Base-by-base conservation (phyloP, 2,888 invertebrate genomes). In the Rosalia funebris region DNA sequence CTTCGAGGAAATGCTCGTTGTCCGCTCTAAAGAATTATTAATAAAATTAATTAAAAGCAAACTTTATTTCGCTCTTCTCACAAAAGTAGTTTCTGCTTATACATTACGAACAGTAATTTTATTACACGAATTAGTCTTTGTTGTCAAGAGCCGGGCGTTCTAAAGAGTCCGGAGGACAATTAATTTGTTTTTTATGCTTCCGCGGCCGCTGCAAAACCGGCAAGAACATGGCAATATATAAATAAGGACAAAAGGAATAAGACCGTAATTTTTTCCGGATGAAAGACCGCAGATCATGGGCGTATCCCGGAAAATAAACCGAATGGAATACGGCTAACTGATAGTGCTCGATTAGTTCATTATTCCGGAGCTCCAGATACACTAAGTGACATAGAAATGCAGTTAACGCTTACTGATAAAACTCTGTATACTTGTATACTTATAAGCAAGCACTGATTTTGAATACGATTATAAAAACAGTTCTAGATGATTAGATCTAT, bases 91-190 rank as follows among this genome's bases (percentile, higher is more conserved):
- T n/a, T n/a, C n/a, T n/a, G n/a, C n/a, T 46, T 36, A 31, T 58
- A 9, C 15, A 54, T 65, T 62, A 56, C 62, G 57, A 59, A 63
- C 59, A 63, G 62, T 60, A 68, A 70, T 70, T 70, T 67, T 65
- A 70, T 70, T 68, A 63, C 54, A 32, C 58, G 61, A 66, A 67
- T 69, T 67, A 65, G 68, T 68, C 63, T 60, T 46, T 56, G 57
- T 60, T 63, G 67, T 66, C 62, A 54, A 62, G 63, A 57, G 57
- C 48, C 60, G 12, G 16, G 39, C 37, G 25, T 15, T 20, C 12
- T n/a, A 59, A 62, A 65, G 60, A 63, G 59, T 56, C 62, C 65
- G 54, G 57, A 41, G 48, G 60, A 63, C 63, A 60, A 70, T 68
- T 67, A 68, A 70, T 66, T 66, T 57, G 60, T 58, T n/a, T n/a